Evolutionary conservation across 1,140 invertebrate genomes (phyloP).

Genomic region (Lanistes nyassanus): DNA sequence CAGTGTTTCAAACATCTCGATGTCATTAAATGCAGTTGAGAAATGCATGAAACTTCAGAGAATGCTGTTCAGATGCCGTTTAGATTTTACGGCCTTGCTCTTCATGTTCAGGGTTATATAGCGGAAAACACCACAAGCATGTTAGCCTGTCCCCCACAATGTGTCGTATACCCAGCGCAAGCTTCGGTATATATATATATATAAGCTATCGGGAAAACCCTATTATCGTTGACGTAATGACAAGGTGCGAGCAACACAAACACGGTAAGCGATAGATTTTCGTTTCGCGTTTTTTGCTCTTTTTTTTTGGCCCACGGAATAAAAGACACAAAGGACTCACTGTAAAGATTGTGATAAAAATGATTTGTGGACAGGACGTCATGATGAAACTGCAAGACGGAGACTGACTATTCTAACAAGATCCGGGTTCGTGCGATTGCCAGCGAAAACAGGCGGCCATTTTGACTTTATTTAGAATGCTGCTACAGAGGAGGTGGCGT

Average conservation of each 20-base stretch:
- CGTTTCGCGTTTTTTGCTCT: neutral
- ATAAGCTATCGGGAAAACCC: neutral
- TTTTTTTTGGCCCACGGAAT: neutral
- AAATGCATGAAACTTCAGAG: neutral
- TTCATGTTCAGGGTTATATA: neutral
- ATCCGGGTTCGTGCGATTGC: too few relatives aligned
- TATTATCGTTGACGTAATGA: neutral
- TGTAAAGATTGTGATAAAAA: too few relatives aligned
- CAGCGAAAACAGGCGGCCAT: too few relatives aligned
- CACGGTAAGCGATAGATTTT: neutral
- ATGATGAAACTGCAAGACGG: too few relatives aligned
- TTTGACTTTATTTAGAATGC: too few relatives aligned
- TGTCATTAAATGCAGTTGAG: neutral
- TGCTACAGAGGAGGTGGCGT: too few relatives aligned
- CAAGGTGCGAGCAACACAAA: neutral
- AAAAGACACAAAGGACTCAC: neutral
- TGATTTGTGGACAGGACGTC: too few relatives aligned
- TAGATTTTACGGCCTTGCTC: neutral
- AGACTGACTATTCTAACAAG: too few relatives aligned
- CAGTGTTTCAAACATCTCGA: neutral
- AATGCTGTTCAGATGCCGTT: neutral
- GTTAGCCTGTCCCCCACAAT: neutral
- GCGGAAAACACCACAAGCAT: neutral
- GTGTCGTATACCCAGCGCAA: neutral
- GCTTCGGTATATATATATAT: conserved; percentile 8